A percentile compares a stretch with the other conserved stretches of the same genome.
Evolutionary conservation across 2,113 vertebrate species (phyloP).

Genomic region (Xiphophorus hellerii): DNA sequence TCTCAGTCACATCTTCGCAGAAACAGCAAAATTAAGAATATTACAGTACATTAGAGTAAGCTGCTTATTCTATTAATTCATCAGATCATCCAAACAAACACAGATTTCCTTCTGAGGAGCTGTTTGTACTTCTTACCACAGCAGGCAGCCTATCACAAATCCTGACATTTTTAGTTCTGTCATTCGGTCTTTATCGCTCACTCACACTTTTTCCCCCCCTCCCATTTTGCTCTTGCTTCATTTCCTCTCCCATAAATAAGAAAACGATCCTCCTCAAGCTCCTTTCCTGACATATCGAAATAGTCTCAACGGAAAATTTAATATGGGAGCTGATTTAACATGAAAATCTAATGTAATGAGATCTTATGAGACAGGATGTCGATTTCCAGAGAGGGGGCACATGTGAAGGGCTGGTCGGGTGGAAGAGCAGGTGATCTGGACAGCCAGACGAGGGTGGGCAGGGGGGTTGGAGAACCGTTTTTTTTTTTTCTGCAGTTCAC

Average conservation of each 20-base stretch:
- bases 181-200: conserved; percentile 43
- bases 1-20: conserved; percentile 17
- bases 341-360: conserved; percentile 67
- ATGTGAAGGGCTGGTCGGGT: conserved; percentile 16
- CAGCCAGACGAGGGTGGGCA: conserved; percentile 13
- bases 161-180: conserved; percentile 48
- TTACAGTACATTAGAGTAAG: conserved; percentile 22
- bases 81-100: conserved; percentile 33
- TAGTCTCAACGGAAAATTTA: conserved; percentile 43
- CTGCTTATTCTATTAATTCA: conserved; percentile 42
- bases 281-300: conserved; percentile 35
- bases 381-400: conserved; percentile 55
- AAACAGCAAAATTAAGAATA: conserved; percentile 23
- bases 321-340: conserved; percentile 61
- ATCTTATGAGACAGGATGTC: conserved; percentile 67
- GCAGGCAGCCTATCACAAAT: conserved; percentile 27
- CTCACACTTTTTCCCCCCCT: conserved; percentile 2
- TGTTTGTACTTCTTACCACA: conserved; percentile 11
- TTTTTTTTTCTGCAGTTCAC: conserved; percentile 42
- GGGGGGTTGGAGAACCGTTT: conserved; percentile 22
- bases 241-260: conserved; percentile 40
- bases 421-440: conserved; percentile 35
- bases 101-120: conserved; percentile 29
- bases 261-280: conserved; percentile 33
- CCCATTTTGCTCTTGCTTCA: conserved; percentile 36